These are phyloP conservation scores for Gari tellinella DNA, from an alignment of 2,888 invertebrate genomes.

Conservation along the genomic window DNA sequence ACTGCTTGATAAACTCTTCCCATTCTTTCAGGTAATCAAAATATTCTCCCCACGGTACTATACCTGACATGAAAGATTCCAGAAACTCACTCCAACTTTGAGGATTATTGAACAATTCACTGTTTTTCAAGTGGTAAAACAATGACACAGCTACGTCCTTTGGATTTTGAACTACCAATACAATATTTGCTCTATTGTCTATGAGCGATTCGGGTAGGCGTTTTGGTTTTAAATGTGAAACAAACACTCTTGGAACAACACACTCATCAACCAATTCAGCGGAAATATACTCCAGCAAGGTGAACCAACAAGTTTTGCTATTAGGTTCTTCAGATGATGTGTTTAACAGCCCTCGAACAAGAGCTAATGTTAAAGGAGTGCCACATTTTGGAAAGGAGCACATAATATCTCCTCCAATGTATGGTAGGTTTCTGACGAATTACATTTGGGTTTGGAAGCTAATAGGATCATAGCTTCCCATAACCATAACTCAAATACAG, in stretches of 20 bases:
- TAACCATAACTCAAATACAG: neutral
- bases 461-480: too few relatives aligned
- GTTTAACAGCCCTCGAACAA: neutral
- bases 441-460: neutral
- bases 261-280: neutral
- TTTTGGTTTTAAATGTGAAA: neutral
- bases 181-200: neutral
- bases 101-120: neutral
- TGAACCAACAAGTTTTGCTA: neutral
- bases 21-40: slow-evolving; percentile 2
- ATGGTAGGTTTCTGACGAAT: neutral
- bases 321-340: neutral
- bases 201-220: neutral
- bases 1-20: neutral
- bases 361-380: neutral
- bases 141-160: slow-evolving; percentile 10
- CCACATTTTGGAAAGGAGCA: slow-evolving; percentile 9
- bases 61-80: neutral
- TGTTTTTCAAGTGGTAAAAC: slow-evolving; percentile 1
- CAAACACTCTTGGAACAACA: neutral
- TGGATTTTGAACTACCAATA: slow-evolving; percentile 2
- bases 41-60: slow-evolving; percentile 7
- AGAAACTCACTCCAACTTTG: slow-evolving; percentile 3
- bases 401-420: neutral
- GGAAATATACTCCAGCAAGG: neutral